These are phyloP conservation scores for Doryteuthis pealeii DNA, from an alignment of 1,140 invertebrate genomes.

Conservation along the genomic window DNA sequence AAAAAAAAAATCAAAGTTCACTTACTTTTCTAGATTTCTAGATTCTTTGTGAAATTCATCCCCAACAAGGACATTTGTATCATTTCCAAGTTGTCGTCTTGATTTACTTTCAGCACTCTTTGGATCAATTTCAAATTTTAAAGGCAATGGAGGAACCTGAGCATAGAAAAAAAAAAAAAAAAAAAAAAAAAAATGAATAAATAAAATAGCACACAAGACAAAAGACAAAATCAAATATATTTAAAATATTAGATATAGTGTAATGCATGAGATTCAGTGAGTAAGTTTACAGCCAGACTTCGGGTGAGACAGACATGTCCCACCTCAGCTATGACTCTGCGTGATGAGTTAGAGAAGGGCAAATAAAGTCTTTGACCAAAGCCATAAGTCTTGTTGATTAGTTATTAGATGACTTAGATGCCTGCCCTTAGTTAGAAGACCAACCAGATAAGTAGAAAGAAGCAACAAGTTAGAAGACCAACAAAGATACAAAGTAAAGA, in stretches of 20 bases:
- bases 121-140: conserved; percentile 54
- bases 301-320: no score
- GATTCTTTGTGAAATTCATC: conserved; percentile 62
- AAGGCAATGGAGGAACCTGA: conserved; percentile 60
- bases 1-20: neutral
- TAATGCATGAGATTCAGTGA: neutral
- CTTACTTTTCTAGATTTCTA: conserved; percentile 58
- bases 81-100: conserved; percentile 55
- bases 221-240: neutral
- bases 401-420: no score
- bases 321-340: no score
- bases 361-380: no score
- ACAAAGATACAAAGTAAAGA: no score
- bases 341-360: no score
- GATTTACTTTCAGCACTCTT: conserved; percentile 56
- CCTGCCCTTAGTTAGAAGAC: no score
- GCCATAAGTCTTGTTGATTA: no score
- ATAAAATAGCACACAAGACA: neutral
- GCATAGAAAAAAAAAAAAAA: neutral
- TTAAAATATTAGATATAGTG: neutral
- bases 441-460: no score
- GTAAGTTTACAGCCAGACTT: no score
- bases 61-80: conserved; percentile 55
- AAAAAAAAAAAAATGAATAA: conserved; percentile 11
- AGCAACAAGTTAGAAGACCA: no score